A percentile compares a stretch with the other conserved stretches of the same genome.
Conservation (phyloP, 2,888 invertebrate genomes). For the Arge pagana region DNA sequence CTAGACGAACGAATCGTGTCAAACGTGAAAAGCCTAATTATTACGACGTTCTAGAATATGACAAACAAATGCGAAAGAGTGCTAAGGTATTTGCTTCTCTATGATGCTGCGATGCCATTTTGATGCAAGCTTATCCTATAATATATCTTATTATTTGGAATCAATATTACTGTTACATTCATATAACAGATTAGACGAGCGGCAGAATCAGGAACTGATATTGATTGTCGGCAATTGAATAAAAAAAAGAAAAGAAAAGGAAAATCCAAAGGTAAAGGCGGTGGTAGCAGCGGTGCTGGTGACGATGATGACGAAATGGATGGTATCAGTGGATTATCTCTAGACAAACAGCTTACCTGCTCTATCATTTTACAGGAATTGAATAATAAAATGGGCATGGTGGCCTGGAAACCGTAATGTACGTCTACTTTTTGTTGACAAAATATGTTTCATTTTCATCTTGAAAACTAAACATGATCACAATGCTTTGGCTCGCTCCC, state of each 20-base stretch:
- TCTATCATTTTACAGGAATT: constrained; percentile 77
- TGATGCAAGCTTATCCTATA: constrained; percentile 9
- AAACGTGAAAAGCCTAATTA: constrained; percentile 80
- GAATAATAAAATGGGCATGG: constrained; percentile 75
- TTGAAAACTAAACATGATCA: no score
- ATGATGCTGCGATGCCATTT: constrained; percentile 7
- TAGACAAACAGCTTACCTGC: constrained; percentile 74
- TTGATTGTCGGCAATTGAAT: constrained; percentile 53
- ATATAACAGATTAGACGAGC: constrained; percentile 47
- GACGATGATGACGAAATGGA: constrained; percentile 63
- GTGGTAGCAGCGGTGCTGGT: constrained; percentile 59
- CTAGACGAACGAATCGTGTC: constrained; percentile 72
- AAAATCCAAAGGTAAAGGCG: constrained; percentile 52
- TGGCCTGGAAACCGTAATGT: constrained; percentile 70
- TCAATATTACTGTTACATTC: neutral
- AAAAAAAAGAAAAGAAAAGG: constrained; percentile 55
- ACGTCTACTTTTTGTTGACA: no score
- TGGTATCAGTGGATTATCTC: constrained; percentile 61
- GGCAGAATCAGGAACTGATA: constrained; percentile 51
- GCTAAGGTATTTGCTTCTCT: constrained; percentile 40
- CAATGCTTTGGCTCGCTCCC: no score
- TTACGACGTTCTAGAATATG: constrained; percentile 81
- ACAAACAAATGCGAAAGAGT: constrained; percentile 74
- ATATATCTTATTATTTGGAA: neutral
- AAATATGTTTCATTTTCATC: no score